Evolutionary conservation across 2,888 invertebrate species (phyloP).

Genomic region (Monopis laevigella): DNA sequence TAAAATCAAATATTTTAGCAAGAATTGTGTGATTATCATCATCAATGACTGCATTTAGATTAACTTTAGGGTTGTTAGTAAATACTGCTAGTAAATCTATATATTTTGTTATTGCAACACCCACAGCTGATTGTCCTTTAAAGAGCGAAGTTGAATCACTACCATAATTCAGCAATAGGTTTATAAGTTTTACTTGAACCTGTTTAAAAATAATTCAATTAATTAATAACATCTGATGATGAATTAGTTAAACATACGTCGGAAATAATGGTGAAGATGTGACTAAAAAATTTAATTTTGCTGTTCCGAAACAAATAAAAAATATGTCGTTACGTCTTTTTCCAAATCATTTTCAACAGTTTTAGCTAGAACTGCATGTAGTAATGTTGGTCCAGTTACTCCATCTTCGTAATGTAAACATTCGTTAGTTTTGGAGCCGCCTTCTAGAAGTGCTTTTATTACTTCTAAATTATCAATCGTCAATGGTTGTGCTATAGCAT

Average conservation of each 20-base stretch:
- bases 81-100: conserved; percentile 34
- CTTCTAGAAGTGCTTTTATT: conserved; percentile 33
- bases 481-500: conserved; percentile 36
- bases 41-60: conserved; percentile 44
- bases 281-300: not conserved
- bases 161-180: conserved; percentile 30
- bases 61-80: conserved; percentile 31
- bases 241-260: no score
- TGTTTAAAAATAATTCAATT: no score
- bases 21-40: conserved; percentile 37
- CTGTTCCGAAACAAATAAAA: not conserved
- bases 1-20: conserved; percentile 37
- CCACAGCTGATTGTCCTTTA: conserved; percentile 38
- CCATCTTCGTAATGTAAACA: conserved; percentile 22
- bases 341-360: conserved; percentile 28
- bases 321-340: conserved; percentile 21
- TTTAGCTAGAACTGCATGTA: conserved; percentile 39
- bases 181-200: not conserved
- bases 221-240: no score
- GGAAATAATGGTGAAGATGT: not conserved
- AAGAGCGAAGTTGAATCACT: conserved; percentile 33
- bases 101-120: conserved; percentile 32
- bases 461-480: conserved; percentile 32
- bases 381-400: conserved; percentile 37
- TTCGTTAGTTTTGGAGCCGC: conserved; percentile 33